phyloP scores from a whole-genome alignment of 2,888 invertebrate genomes.

The Malthinus seriepunctatus region DNA sequence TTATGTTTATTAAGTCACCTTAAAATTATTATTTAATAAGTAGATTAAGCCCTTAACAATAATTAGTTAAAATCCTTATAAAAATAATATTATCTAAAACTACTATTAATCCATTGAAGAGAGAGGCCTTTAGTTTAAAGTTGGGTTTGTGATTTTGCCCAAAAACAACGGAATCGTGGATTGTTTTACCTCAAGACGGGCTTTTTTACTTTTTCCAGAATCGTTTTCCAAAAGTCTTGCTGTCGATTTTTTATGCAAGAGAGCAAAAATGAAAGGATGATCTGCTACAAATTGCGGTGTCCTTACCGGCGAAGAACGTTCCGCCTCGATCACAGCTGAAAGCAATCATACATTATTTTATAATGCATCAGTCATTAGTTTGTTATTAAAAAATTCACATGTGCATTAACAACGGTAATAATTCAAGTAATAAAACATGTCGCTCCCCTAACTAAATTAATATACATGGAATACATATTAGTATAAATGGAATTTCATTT shows the following conservation, averaged over 20 bases:
- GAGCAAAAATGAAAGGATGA: conserved; percentile 51
- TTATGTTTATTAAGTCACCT: too few species aligned
- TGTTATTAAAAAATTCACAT: background rate
- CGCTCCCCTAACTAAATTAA: too few species aligned
- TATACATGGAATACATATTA: too few species aligned
- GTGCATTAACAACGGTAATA: background rate
- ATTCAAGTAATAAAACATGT: too few species aligned
- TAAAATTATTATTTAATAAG: too few species aligned
- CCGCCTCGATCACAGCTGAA: conserved; percentile 32
- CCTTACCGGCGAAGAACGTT: conserved; percentile 32
- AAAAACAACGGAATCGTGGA: background rate
- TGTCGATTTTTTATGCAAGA: conserved; percentile 42
- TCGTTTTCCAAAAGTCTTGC: conserved; percentile 23
- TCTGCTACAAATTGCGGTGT: conserved; percentile 47
- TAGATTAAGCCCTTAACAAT: too few species aligned
- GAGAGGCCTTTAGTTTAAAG: background rate
- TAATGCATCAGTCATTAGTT: conserved; percentile 4
- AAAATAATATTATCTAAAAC: too few species aligned
- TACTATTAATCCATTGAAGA: too few species aligned
- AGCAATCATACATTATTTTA: background rate
- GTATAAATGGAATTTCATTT: too few species aligned
- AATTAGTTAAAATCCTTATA: too few species aligned
- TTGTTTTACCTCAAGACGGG: background rate
- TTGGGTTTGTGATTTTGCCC: conserved; percentile 4
- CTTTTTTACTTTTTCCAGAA: background rate